Percentiles rank a stretch among this genome's conserved stretches.
Evolutionary conservation across 2,113 vertebrate genomes (phyloP).

Genomic region (Ceuthmochares aereus): DNA sequence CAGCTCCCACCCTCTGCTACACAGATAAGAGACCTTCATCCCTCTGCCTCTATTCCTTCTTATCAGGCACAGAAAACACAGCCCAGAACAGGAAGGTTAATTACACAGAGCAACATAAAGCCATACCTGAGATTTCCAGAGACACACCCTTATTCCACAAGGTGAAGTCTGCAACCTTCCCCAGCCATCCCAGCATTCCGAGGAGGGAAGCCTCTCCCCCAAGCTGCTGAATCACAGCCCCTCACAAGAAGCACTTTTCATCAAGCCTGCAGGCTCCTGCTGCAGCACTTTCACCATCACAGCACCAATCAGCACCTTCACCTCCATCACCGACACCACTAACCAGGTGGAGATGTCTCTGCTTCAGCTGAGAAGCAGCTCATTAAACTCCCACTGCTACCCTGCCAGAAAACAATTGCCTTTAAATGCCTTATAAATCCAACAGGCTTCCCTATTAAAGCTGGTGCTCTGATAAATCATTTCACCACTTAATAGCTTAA

Average conservation of each 20-base stretch:
- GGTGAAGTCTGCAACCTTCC: not conserved
- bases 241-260: not conserved
- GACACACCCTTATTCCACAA: rapidly evolving
- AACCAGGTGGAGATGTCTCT: not conserved
- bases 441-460: not conserved
- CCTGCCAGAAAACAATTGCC: not conserved
- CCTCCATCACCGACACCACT: not conserved
- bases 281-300: not conserved
- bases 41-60: not conserved
- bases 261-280: not conserved
- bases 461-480: not conserved
- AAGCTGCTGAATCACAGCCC: not conserved
- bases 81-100: not conserved
- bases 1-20: not conserved
- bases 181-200: rapidly evolving
- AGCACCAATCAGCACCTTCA: not conserved
- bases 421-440: not conserved
- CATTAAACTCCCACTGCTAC: not conserved
- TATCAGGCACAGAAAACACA: not conserved
- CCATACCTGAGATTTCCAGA: not conserved
- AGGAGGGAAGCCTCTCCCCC: not conserved
- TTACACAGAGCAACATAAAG: not conserved
- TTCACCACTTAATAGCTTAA: not conserved
- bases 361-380: not conserved
- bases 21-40: not conserved